Evolutionary conservation across 1,140 invertebrate species (phyloP).

Genomic region (Drosophila trapezifrons): DNA sequence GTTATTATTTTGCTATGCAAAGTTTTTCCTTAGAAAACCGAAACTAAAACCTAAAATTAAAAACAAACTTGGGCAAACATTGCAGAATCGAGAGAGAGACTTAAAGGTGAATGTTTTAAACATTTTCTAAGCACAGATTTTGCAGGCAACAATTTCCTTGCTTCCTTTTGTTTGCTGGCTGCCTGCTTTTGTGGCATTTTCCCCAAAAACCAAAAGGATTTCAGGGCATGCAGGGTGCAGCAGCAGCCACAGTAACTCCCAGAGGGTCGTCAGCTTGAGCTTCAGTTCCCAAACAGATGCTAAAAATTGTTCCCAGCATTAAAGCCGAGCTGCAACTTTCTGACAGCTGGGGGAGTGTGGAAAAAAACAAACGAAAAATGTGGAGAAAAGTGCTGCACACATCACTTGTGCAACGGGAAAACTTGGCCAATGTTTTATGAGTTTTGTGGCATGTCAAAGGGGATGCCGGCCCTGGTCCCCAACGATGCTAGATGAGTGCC

Average conservation of each 20-base stretch:
- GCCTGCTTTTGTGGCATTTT: constrained; percentile 43
- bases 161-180: background rate
- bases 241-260: constrained; percentile 12
- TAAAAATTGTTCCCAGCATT: constrained; percentile 18
- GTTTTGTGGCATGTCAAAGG: constrained; percentile 29
- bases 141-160: constrained; percentile 17
- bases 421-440: constrained; percentile 40
- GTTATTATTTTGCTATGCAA: background rate
- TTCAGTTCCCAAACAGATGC: constrained; percentile 28
- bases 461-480: background rate
- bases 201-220: constrained; percentile 19
- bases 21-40: too few relatives aligned
- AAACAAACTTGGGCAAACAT: background rate
- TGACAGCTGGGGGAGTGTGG: constrained; percentile 20
- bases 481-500: constrained; percentile 1
- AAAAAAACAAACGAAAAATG: background rate
- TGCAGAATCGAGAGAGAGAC: background rate
- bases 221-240: constrained; percentile 13
- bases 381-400: background rate
- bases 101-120: constrained; percentile 14
- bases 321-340: constrained; percentile 32
- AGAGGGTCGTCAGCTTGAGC: constrained; percentile 18
- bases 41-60: background rate
- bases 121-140: constrained; percentile 29
- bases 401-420: constrained; percentile 23